Percentiles rank a stretch among this genome's conserved stretches.
Conservation (phyloP, 2,888 invertebrate genomes). For the Xylophagus ater region DNA sequence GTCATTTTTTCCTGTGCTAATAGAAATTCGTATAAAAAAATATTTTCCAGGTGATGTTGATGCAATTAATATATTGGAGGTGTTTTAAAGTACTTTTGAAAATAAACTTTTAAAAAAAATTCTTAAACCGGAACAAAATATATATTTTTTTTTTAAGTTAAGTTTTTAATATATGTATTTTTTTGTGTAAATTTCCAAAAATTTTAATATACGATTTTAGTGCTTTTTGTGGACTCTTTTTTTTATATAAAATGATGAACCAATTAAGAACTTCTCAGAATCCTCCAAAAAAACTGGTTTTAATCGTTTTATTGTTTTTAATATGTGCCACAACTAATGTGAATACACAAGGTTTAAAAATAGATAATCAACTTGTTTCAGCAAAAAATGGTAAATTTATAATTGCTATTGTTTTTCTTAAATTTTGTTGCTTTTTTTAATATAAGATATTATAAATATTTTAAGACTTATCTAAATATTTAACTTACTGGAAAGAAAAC, state of each 20-base stretch:
- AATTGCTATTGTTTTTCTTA: conserved; percentile 1
- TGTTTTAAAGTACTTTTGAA: not conserved
- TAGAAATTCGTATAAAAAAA: not conserved
- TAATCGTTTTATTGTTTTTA: conserved; percentile 19
- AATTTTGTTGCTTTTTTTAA: conserved; percentile 2
- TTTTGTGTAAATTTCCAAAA: too few relatives aligned
- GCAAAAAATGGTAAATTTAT: conserved; percentile 35
- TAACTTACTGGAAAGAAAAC: too few relatives aligned
- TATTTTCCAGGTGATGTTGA: not conserved
- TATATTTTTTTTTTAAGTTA: too few relatives aligned
- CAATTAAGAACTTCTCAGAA: conserved; percentile 10
- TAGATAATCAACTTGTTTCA: conserved; percentile 37
- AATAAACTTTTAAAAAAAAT: conserved; percentile 3
- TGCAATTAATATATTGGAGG: not conserved
- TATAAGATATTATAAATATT: not conserved
- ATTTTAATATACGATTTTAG: too few relatives aligned
- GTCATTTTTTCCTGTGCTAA: not conserved
- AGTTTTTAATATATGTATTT: too few relatives aligned
- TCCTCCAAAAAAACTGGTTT: conserved; percentile 13
- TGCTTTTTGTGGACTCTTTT: too few relatives aligned
- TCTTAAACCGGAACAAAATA: not conserved
- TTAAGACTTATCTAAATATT: too few relatives aligned
- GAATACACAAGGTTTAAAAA: conserved; percentile 25
- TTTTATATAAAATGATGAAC: too few relatives aligned
- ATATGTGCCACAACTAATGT: conserved; percentile 10